phyloP scores from a whole-genome alignment of 2,797 vertebrate species.

The Epinephelus coioides region DNA sequence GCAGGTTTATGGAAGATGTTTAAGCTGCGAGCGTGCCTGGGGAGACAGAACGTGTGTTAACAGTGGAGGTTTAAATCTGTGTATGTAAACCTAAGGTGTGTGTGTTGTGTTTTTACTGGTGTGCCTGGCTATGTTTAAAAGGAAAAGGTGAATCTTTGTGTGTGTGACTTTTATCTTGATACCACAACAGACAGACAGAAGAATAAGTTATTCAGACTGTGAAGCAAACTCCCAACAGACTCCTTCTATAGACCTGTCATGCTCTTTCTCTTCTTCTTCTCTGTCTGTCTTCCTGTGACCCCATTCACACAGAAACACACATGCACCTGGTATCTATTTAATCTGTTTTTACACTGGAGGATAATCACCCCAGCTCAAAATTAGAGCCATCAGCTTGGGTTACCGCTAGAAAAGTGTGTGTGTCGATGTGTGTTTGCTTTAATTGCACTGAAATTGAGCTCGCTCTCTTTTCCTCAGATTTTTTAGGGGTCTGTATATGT shows the following conservation, averaged over 20 bases:
- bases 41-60: conserved; percentile 12
- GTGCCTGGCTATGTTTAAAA: conserved; percentile 8
- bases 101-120: background rate
- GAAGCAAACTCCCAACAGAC: conserved; percentile 70
- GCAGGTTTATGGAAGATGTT: conserved; percentile 35
- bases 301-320: conserved; percentile 64
- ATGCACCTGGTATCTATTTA: conserved; percentile 84
- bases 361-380: conserved; percentile 80
- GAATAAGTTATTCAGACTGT: conserved; percentile 74
- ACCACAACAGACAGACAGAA: conserved; percentile 56
- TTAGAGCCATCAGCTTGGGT: conserved; percentile 80
- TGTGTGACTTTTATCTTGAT: conserved; percentile 60
- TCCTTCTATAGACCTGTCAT: conserved; percentile 67
- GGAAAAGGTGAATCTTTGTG: conserved; percentile 37
- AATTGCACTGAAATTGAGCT: conserved; percentile 75
- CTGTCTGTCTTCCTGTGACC: conserved; percentile 62
- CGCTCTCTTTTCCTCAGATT: conserved; percentile 34
- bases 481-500: conserved; percentile 25
- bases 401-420: conserved; percentile 65
- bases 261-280: conserved; percentile 44
- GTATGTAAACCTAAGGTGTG: background rate
- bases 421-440: conserved; percentile 66
- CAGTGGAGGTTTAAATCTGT: conserved; percentile 18
- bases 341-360: conserved; percentile 78
- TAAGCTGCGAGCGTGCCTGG: conserved; percentile 15